A percentile compares a stretch with the other conserved stretches of the same genome.
phyloP scores from a whole-genome alignment of 2,797 vertebrate species.

The Sphenodon punctatus region DNA sequence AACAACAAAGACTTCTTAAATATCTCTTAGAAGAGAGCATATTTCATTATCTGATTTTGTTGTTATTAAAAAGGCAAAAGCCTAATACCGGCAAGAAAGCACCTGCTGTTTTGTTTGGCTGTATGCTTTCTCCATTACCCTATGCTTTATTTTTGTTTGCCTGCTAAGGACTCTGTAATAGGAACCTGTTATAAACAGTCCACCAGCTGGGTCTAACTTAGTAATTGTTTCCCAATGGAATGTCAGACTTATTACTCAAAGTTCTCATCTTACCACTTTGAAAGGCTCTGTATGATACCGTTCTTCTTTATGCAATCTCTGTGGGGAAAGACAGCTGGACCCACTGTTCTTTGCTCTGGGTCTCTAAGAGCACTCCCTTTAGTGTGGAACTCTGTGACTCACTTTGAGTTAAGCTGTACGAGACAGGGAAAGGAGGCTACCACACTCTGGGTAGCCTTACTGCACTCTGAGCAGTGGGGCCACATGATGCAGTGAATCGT shows the following conservation, averaged over 20 bases:
- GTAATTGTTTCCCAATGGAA: neutral
- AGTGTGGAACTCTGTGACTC: neutral
- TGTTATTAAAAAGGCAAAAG: neutral
- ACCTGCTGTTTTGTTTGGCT: neutral
- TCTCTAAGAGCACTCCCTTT: neutral
- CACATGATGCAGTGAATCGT: too few species aligned
- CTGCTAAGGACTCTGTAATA: too few species aligned
- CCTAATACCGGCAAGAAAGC: neutral
- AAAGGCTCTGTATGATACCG: too few species aligned
- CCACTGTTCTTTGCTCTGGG: neutral
- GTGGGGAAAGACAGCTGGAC: neutral
- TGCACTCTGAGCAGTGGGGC: too few species aligned
- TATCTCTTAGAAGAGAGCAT: neutral
- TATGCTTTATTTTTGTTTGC: too few species aligned
- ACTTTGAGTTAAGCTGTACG: too few species aligned
- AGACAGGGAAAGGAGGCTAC: too few species aligned
- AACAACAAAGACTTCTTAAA: neutral
- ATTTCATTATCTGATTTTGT: neutral
- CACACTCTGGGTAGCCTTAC: too few species aligned
- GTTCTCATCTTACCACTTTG: neutral
- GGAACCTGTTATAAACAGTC: too few species aligned
- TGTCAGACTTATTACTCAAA: neutral
- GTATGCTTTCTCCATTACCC: too few species aligned
- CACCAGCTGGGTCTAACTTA: too few species aligned
- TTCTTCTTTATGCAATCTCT: neutral